A percentile compares a stretch with the other conserved stretches of the same genome.
phyloP scores from a whole-genome alignment of 1,140 invertebrate species.

The Cephus cinctus region DNA sequence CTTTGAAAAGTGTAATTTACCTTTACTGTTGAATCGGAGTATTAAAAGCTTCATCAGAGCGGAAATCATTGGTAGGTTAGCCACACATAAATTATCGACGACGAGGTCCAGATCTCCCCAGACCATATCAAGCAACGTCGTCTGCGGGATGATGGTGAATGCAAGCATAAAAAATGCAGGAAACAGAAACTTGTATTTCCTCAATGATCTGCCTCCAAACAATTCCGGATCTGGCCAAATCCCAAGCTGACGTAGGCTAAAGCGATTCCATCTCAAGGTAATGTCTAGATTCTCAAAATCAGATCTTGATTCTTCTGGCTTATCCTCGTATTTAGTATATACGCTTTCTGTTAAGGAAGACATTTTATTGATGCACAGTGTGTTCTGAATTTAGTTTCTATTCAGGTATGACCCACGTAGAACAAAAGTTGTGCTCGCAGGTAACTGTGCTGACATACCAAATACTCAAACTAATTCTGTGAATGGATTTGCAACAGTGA shows the following conservation, averaged over 20 bases:
- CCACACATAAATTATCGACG: conserved; percentile 14
- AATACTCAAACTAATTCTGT: too few relatives aligned
- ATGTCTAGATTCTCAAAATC: too few relatives aligned
- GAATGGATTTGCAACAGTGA: too few relatives aligned
- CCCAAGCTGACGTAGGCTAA: conserved; percentile 5
- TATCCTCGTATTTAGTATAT: too few relatives aligned
- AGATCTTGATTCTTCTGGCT: too few relatives aligned
- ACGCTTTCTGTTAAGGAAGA: too few relatives aligned
- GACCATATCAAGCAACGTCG: conserved; percentile 9
- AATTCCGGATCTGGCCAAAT: conserved; percentile 11
- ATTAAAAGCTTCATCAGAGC: conserved; percentile 11
- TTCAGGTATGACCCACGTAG: too few relatives aligned
- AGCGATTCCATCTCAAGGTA: conserved; percentile 2
- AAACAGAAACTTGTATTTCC: neutral
- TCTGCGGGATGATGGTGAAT: conserved; percentile 11
- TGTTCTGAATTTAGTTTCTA: too few relatives aligned
- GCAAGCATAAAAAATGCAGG: neutral
- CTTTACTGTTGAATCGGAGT: conserved; percentile 10
- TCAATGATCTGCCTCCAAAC: conserved; percentile 5
- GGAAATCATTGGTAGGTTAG: conserved; percentile 15
- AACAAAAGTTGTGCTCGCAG: too few relatives aligned
- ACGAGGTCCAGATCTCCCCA: conserved; percentile 15
- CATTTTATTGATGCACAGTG: too few relatives aligned
- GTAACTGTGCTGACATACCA: too few relatives aligned
- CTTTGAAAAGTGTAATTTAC: too few relatives aligned